phyloP scores from a whole-genome alignment of 2,888 invertebrate genomes.

The Pseudoips prasinana region DNA sequence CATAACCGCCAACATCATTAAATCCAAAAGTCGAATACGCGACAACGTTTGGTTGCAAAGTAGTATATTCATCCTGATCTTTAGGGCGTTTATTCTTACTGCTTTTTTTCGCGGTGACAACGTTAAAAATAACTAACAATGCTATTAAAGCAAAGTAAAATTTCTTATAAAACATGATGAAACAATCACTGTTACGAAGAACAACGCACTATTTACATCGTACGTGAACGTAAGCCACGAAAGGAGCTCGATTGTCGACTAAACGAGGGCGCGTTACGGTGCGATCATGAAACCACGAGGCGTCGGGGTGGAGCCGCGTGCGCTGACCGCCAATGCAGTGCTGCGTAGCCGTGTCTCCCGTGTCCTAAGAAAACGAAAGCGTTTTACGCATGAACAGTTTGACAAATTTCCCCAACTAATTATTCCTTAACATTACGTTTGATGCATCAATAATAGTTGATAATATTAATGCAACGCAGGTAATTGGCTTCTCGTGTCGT shows the following conservation, averaged over 20 bases:
- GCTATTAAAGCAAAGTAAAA: constrained; percentile 50
- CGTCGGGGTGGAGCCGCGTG: constrained; percentile 34
- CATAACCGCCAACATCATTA: constrained; percentile 67
- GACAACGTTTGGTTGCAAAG: constrained; percentile 66
- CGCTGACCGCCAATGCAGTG: constrained; percentile 36
- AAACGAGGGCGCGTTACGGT: constrained; percentile 39
- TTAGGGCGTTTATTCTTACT: constrained; percentile 56
- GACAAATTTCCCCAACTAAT: constrained; percentile 71
- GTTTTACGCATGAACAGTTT: constrained; percentile 65
- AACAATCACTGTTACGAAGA: constrained; percentile 49
- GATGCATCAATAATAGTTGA: constrained; percentile 52
- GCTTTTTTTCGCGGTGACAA: constrained; percentile 51
- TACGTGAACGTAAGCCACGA: constrained; percentile 58
- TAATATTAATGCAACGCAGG: constrained; percentile 42
- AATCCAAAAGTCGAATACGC: constrained; percentile 74
- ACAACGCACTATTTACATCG: constrained; percentile 56
- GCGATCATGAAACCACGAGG: constrained; percentile 37
- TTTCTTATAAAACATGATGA: constrained; percentile 59
- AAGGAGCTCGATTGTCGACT: constrained; percentile 64
- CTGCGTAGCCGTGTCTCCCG: constrained; percentile 34
- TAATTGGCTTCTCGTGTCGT: constrained; percentile 51
- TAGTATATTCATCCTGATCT: constrained; percentile 53
- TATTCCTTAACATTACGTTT: constrained; percentile 60
- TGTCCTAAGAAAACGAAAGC: constrained; percentile 77
- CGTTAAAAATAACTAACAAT: constrained; percentile 39